A percentile compares a stretch with the other conserved stretches of the same genome.
Conservation (phyloP, 1,140 invertebrate genomes). For the Cydia fagiglandana region DNA sequence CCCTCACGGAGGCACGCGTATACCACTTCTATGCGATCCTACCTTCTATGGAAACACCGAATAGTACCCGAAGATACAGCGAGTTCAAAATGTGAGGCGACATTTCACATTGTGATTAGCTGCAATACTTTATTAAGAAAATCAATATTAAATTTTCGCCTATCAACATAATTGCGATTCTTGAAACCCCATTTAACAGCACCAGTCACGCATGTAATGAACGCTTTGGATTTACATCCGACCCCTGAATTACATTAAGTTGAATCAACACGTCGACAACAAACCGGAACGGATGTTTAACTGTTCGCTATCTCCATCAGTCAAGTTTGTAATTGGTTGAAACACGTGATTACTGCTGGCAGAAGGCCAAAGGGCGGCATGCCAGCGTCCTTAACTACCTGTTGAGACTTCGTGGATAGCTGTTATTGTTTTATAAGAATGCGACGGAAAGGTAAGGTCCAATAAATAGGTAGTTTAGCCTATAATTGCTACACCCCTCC, state of each 20-base stretch:
- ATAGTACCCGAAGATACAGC: no score
- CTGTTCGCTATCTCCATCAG: conserved; percentile 43
- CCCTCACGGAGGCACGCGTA: no score
- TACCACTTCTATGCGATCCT: no score
- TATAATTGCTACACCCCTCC: no score
- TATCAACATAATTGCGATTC: no score
- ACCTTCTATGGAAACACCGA: no score
- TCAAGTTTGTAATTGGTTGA: conserved; percentile 41
- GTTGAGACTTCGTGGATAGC: conserved; percentile 51
- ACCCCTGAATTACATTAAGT: conserved; percentile 3
- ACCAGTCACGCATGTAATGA: not conserved
- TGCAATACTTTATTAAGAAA: no score
- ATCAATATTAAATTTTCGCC: no score
- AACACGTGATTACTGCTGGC: conserved; percentile 58
- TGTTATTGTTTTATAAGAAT: conserved; percentile 28
- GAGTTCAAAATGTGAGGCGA: no score
- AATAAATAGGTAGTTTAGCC: not conserved
- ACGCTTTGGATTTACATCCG: conserved; percentile 13
- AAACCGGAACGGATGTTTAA: conserved; percentile 19
- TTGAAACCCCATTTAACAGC: not conserved
- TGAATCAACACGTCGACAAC: conserved; percentile 26
- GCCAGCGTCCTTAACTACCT: conserved; percentile 62
- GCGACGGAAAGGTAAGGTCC: conserved; percentile 32
- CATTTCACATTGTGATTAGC: no score
- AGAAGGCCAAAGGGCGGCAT: conserved; percentile 57